Percentiles rank a stretch among this genome's conserved stretches.
Evolutionary conservation across 2,888 invertebrate species (phyloP).

Genomic region (Bombylius major): DNA sequence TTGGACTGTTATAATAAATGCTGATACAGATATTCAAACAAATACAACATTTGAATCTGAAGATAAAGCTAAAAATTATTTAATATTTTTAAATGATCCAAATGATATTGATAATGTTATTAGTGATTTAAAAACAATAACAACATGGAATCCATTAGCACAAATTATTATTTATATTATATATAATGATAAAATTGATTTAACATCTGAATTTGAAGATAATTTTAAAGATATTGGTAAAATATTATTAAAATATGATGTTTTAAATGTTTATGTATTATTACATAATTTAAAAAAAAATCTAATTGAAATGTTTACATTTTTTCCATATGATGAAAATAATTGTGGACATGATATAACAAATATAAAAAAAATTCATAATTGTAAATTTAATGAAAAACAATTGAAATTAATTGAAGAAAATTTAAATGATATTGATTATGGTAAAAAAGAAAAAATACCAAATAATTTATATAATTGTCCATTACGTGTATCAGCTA

Average conservation of each 20-base stretch:
- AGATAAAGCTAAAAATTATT: conserved; percentile 32
- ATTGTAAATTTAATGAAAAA: conserved; percentile 19
- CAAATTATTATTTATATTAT: conserved; percentile 30
- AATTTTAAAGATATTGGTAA: conserved; percentile 28
- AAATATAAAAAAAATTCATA: conserved; percentile 19
- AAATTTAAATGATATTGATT: not conserved
- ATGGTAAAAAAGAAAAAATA: conserved; percentile 23
- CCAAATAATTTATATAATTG: conserved; percentile 30
- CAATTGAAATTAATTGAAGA: not conserved
- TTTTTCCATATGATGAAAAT: conserved; percentile 32
- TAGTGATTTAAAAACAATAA: conserved; percentile 23
- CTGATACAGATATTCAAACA: not conserved
- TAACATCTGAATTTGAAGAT: conserved; percentile 16
- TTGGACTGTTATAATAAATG: conserved; percentile 9
- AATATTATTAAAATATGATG: conserved; percentile 25
- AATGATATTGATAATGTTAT: conserved; percentile 27
- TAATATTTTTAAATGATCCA: conserved; percentile 26
- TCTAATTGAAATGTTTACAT: conserved; percentile 23
- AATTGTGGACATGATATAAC: conserved; percentile 24
- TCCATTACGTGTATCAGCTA: conserved; percentile 25
- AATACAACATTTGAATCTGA: not conserved
- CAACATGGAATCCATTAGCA: conserved; percentile 34
- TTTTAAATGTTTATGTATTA: conserved; percentile 31
- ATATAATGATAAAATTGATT: conserved; percentile 22
- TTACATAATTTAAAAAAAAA: conserved; percentile 24